These are phyloP conservation scores for Brenthis hecate DNA, from an alignment of 2,888 invertebrate species.

Conservation along the genomic window DNA sequence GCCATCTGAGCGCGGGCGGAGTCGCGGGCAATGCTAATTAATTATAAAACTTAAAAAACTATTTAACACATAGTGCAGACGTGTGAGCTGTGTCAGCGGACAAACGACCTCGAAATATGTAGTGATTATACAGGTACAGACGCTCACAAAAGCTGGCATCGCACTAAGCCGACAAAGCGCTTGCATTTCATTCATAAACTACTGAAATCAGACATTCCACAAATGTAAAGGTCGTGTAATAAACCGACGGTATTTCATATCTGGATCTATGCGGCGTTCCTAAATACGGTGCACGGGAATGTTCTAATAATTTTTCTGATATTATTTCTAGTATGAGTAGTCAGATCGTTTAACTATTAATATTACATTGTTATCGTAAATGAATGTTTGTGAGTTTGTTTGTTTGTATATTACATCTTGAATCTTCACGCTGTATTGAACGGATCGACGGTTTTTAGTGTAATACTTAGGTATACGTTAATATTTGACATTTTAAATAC, in stretches of 20 bases:
- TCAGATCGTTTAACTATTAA: background rate
- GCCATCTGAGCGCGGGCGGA: too few species aligned
- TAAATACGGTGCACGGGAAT: background rate
- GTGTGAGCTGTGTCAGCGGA: too few species aligned
- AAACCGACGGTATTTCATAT: conserved; percentile 23
- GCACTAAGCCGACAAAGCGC: background rate
- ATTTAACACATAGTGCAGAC: too few species aligned
- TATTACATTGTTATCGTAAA: background rate
- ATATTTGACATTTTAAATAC: too few species aligned
- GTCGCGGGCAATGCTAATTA: too few species aligned
- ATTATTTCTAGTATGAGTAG: conserved; percentile 6
- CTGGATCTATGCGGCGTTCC: conserved; percentile 3
- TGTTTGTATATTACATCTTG: background rate
- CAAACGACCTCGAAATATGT: too few species aligned
- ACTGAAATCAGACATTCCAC: conserved; percentile 11
- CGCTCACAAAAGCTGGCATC: background rate
- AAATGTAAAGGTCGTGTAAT: conserved; percentile 17
- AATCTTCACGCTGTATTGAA: too few species aligned
- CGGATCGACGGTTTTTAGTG: too few species aligned
- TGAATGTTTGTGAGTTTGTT: background rate
- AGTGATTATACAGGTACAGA: too few species aligned
- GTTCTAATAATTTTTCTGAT: conserved; percentile 2
- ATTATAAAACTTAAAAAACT: too few species aligned
- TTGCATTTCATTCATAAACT: conserved; percentile 8
- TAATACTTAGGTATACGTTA: too few species aligned